Conservation (phyloP, 2,113 vertebrate genomes). For the Tenrec ecaudatus region DNA sequence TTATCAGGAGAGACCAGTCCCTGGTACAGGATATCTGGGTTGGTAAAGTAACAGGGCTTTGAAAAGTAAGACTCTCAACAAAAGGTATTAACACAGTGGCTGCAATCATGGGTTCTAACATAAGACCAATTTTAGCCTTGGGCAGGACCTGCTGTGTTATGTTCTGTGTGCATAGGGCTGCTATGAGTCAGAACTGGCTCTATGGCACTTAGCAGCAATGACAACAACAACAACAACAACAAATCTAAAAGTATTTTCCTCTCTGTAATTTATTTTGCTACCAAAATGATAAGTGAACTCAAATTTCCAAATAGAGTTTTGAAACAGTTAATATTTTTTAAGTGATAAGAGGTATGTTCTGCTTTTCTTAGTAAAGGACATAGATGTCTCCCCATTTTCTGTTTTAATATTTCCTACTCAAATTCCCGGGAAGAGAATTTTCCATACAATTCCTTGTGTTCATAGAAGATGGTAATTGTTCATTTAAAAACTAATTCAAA, state of each 20-base stretch:
- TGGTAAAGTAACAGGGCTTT: no score
- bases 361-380: constrained; percentile 42
- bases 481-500: constrained; percentile 76
- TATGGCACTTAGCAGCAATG: no score
- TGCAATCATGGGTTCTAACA: no score
- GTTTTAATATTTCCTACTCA: constrained; percentile 43
- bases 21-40: no score
- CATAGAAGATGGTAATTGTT: constrained; percentile 63
- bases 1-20: no score
- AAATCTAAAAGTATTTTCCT: constrained; percentile 16
- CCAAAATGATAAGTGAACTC: background rate
- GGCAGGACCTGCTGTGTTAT: no score
- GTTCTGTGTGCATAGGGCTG: no score
- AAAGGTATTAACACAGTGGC: no score
- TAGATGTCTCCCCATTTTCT: constrained; percentile 1
- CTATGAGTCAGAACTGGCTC: no score
- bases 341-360: background rate
- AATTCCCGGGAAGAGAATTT: constrained; percentile 53
- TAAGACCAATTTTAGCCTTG: no score
- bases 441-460: constrained; percentile 51
- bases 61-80: no score
- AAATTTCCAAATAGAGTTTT: background rate
- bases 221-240: background rate
- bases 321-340: constrained; percentile 1
- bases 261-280: constrained; percentile 4